Evolutionary conservation across 2,797 vertebrate species (phyloP).

Genomic region (Mormyrops attenuatus): DNA sequence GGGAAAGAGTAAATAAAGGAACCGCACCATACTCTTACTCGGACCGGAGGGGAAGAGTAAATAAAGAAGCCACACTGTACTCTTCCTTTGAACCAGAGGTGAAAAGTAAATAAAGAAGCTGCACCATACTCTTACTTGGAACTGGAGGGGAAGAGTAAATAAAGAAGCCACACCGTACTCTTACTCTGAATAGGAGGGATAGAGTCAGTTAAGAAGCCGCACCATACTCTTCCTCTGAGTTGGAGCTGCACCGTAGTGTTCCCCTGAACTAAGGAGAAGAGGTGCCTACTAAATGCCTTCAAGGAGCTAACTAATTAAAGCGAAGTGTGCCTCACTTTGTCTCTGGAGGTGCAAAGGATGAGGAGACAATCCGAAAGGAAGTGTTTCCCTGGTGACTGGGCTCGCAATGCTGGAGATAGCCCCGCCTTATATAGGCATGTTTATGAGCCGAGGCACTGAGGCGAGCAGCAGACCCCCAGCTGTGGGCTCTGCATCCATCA

Average conservation of each 20-base stretch:
- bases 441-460: not conserved
- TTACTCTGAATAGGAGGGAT: not conserved
- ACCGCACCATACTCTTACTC: not conserved
- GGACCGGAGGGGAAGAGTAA: not conserved
- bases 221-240: not conserved
- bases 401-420: not conserved
- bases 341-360: not conserved
- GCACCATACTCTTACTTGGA: not conserved
- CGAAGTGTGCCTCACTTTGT: not conserved
- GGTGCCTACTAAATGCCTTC: not conserved
- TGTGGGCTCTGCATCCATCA: not conserved
- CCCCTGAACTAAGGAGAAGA: not conserved
- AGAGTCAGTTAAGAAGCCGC: not conserved
- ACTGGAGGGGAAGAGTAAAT: not conserved
- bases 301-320: not conserved
- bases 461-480: not conserved
- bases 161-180: not conserved
- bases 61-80: not conserved
- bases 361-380: not conserved
- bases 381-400: not conserved
- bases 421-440: constrained; percentile 3
- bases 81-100: not conserved
- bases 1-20: not conserved
- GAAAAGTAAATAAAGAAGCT: too few species aligned
- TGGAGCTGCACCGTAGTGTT: not conserved